Base-by-base conservation (phyloP, 2,888 invertebrate genomes). In the Nemapogon koenigi region DNA sequence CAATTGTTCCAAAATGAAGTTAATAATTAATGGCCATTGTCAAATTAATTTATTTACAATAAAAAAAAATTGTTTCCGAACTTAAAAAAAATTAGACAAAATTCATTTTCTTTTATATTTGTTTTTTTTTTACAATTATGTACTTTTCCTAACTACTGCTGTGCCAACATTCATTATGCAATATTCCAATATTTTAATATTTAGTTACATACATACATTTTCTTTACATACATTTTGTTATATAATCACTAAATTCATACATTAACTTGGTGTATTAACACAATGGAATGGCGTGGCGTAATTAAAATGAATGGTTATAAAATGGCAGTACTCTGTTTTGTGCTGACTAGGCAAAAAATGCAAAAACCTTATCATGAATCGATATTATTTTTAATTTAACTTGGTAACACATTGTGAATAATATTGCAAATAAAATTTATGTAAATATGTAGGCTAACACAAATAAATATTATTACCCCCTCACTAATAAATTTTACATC, bases 341-440 rank as follows among this genome's bases (percentile, higher is more conserved):
- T 42, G 45, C 45, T 45, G 45, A 45, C 45, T 45, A 47, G 47
- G 42, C 41, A 37, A 30, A 44, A 38, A 43, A 19, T 31, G 31
- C 31, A 31, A 16, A n/a, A n/a, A n/a, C n/a, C n/a, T n/a, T n/a
- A n/a, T n/a, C n/a, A n/a, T n/a, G n/a, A n/a, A n/a, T n/a, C n/a
- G n/a, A n/a, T n/a, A n/a, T n/a, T n/a, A n/a, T n/a, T n/a, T n/a
- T n/a, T n/a, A n/a, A n/a, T n/a, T n/a, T n/a, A n/a, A n/a, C n/a
- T n/a, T n/a, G n/a, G n/a, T n/a, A n/a, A n/a, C n/a, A n/a, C n/a
- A n/a, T n/a, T n/a, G n/a, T n/a, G n/a, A n/a, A n/a, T n/a, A n/a
- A n/a, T n/a, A n/a, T n/a, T n/a, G n/a, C n/a, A n/a, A n/a, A n/a
- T n/a, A n/a, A n/a, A n/a, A n/a, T n/a, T n/a, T n/a, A n/a, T n/a